Evolutionary conservation across 2,888 invertebrate species (phyloP).

Genomic region (Zelleria hepariella): DNA sequence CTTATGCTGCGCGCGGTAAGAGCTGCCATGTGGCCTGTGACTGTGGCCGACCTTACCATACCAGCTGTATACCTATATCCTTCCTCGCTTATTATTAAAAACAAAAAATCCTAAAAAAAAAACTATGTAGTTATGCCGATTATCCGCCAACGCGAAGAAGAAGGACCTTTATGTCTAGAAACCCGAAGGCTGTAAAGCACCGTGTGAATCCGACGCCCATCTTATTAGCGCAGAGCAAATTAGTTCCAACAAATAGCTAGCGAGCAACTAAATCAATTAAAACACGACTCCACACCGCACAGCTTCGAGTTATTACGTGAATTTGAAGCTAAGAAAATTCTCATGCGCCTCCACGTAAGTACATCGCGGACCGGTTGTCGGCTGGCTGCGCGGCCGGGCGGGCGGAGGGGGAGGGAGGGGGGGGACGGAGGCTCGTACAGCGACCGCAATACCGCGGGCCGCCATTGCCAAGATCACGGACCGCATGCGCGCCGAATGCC

Average conservation of each 20-base stretch:
- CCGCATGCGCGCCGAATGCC: constrained; percentile 58
- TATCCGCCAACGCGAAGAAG: too few species aligned
- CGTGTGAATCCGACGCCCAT: background rate
- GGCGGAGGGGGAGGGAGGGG: constrained; percentile 13
- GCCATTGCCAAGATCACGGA: constrained; percentile 76
- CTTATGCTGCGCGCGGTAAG: too few species aligned
- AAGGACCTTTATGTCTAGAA: too few species aligned
- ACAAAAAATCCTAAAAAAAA: too few species aligned
- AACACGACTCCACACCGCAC: background rate
- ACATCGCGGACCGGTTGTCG: constrained; percentile 61
- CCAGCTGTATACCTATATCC: too few species aligned
- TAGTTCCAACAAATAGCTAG: background rate
- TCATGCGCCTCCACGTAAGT: constrained; percentile 29
- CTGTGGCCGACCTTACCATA: too few species aligned
- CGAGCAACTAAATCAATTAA: background rate
- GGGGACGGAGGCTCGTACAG: constrained; percentile 48
- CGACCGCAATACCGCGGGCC: constrained; percentile 62
- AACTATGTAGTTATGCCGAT: too few species aligned
- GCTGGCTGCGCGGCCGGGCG: constrained; percentile 38
- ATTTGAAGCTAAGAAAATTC: constrained; percentile 63
- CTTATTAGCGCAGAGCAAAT: background rate
- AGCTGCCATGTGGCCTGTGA: too few species aligned
- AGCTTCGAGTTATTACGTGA: constrained; percentile 51
- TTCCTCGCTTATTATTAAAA: too few species aligned
- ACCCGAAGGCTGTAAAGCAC: too few species aligned